Evolutionary conservation across 92 coral and sea anemone genomes (phyloP), one percentile per base, ranked within the genome.

Genomic region (Heteractis magnifica): DNA sequence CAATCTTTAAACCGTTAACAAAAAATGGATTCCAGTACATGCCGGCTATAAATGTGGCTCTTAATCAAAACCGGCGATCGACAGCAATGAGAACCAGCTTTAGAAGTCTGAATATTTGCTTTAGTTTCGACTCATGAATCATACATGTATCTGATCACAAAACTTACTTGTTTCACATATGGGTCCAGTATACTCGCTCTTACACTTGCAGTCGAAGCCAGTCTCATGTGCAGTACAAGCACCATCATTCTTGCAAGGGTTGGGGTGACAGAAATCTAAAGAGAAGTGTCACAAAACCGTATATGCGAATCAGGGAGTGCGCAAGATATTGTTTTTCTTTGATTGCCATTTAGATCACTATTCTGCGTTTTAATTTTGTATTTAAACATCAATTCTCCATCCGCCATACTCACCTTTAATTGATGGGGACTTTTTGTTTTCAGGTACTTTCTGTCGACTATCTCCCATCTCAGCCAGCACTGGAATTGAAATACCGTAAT

Each of bases 161-260:
- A 71, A 84, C 91, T 84, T 81, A 90, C 93, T 65, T 75, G 75
- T 62, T 77, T 91, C 79, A 86, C 98, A 95, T 19, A 75, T 86
- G 14, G 82, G 76, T 44, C 98, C 98, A 23, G 92, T 90, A 81
- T 79, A 90, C 52, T 94, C 94, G 56, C 83, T 86, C 14, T 82
- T 86, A 82, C 98, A 95, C 76, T 86, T 85, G 87, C 98, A 95
- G 52, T 71, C 59, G 71, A 85, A 93, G 23, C 90, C 86, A 21
- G 80, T 77, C 49, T 79, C 90, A 5, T 68, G 86, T 8, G 56
- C 64, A 77, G 78, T 53, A 71, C 98, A 94, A 8, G 84, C 79
- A 2, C 97, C 98, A 50, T 90, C 91, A 65, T 94, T 94, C 65
- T 90, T 62, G 74, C 98, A 94, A 0, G 98, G 98, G 44, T 87